Base-by-base conservation (phyloP, 2,888 invertebrate genomes). In the Aphidius colemani region DNA sequence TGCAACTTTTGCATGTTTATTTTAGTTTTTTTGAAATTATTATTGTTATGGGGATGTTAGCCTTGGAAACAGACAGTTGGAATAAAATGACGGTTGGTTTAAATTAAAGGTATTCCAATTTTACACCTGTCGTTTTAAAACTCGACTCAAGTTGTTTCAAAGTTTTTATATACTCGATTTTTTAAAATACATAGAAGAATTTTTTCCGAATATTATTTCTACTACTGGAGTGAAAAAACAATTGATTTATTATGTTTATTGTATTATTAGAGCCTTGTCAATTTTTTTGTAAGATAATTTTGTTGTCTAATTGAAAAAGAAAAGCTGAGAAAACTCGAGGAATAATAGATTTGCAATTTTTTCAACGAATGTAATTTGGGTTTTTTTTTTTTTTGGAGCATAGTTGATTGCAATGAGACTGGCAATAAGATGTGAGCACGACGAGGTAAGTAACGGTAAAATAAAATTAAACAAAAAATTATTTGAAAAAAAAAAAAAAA, bases 401-500 rank as follows among this genome's bases (percentile, higher is more conserved):
- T 57, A 57, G 46, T 30, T 30, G 3, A 30, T 30, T 30, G 30
- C 5, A 30, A 30, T 30, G 30, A 30, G 5, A 5, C 30, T 30
- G 30, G 30, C 30, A 30, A 30, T 30, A 30, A 30, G 4, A 30
- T 30, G 30, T 30, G 30, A 30, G 3, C 5, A 30, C 30, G 5
- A 30, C 30, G 5, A 30, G 30, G 30, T 30, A 30, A 30, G 30
- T 30, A 30, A 30, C 30, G 30, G 30, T 30, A 30, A 30, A 30
- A 30, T 5, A 30, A 30, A 30, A 5, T 30, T 30, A 30, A 30
- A 30, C 1, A 30, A 30, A 30, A 30, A 30, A 5, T 30, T 5
- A 30, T 5, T 30, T 5, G 5, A 30, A 30, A 30, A 59, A 67
- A 59, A 46, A 18, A 66, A 43, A 41, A 43, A 63, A 61, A 40